Evolutionary conservation across 2,888 invertebrate genomes (phyloP).

Genomic region (Mythimna albipuncta): DNA sequence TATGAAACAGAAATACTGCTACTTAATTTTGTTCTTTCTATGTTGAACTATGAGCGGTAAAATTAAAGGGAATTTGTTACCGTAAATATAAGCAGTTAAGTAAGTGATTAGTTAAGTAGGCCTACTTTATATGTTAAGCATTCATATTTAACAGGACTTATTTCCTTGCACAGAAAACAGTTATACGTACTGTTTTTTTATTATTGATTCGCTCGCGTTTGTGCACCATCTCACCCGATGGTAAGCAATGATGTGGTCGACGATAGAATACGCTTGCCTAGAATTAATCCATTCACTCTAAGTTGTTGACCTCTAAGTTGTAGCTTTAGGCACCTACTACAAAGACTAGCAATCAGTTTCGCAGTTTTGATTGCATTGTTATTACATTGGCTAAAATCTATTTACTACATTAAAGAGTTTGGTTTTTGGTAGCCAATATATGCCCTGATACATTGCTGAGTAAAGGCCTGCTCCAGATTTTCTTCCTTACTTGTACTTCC

Average conservation of each 20-base stretch:
- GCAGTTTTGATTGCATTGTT: background rate
- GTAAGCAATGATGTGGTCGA: too few species aligned
- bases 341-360: background rate
- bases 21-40: background rate
- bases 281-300: too few species aligned
- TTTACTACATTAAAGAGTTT: background rate
- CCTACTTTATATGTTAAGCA: background rate
- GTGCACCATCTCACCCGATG: too few species aligned
- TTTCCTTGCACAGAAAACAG: background rate
- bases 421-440: too few species aligned
- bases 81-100: background rate
- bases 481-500: too few species aligned
- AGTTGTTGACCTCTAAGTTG: too few species aligned
- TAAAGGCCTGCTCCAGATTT: too few species aligned
- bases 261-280: too few species aligned
- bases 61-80: constrained; percentile 11
- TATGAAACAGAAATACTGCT: constrained; percentile 5
- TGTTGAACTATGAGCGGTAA: constrained; percentile 16
- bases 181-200: background rate
- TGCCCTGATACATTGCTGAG: too few species aligned
- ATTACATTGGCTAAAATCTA: background rate
- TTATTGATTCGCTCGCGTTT: too few species aligned
- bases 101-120: constrained; percentile 5
- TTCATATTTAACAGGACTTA: background rate
- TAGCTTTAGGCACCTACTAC: too few species aligned